Evolutionary conservation across 1,140 invertebrate genomes (phyloP).

Genomic region (Watersipora subatra): DNA sequence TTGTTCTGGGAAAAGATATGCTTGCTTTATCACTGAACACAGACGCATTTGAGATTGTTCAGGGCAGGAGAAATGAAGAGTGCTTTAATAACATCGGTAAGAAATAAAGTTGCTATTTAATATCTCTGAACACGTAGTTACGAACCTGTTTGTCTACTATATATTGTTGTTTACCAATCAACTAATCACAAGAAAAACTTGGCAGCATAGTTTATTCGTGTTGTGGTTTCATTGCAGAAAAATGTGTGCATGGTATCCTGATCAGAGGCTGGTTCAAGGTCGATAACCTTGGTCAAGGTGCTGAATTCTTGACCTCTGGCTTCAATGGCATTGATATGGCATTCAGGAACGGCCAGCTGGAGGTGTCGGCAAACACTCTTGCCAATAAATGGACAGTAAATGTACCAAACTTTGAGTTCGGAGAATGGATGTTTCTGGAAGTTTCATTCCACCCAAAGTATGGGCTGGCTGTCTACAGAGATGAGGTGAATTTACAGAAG

Average conservation of each 20-base stretch:
- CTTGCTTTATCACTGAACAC: not conserved
- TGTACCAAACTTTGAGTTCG: not conserved
- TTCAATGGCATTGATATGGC: not conserved
- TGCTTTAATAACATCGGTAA: not conserved
- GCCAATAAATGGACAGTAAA: not conserved
- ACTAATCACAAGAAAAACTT: no score
- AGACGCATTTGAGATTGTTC: not conserved
- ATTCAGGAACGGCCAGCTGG: not conserved
- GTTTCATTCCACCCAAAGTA: not conserved
- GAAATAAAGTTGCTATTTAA: no score
- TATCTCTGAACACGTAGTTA: no score
- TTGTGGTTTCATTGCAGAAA: not conserved
- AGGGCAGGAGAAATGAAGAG: not conserved
- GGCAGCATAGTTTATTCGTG: no score
- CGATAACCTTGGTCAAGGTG: not conserved
- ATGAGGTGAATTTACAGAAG: no score
- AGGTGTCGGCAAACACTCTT: not conserved
- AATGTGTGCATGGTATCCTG: not conserved
- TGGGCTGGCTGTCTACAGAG: not conserved
- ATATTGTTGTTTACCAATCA: no score
- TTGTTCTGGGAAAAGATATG: not conserved
- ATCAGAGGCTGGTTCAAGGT: not conserved
- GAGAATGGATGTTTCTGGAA: not conserved
- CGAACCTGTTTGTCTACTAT: no score
- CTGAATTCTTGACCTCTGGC: not conserved